Base-by-base conservation (phyloP, 2,888 invertebrate species). In the Ichneumon xanthorius region DNA sequence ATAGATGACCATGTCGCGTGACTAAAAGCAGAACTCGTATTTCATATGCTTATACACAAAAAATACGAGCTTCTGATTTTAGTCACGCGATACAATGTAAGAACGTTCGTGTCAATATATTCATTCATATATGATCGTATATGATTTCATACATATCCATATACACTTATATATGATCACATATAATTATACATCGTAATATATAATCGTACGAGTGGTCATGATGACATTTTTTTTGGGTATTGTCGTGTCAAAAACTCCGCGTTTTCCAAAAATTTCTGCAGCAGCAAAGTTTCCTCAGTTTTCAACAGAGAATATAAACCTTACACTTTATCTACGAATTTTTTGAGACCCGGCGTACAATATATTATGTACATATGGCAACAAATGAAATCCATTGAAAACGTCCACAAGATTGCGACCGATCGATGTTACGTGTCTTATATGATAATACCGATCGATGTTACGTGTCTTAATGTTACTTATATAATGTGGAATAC, bases 391-490 rank as follows among this genome's bases (percentile, higher is more conserved):
- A 68, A 72, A 58, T 26, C 77, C 77, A 77, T 68, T 75, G 78
- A 81, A 78, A 84, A 85, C 81, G 81, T 85, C 81, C 81, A 78
- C 53, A 79, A 58, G 50, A 79, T 75, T 79, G 72, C 80, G 78
- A 85, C 81, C 77, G 85, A 63, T 85, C 85, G 85, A 73, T 85
- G 81, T 85, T 81, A 78, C 71, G 85, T 81, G 85, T 85, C 85
- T 85, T 85, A 81, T 85, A 81, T 78, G 81, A 82, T 85, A 81
- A 79, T 75, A 85, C 61, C 78, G 81, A 85, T 84, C 80, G 80
- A 84, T 84, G 84, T 84, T 84, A 71, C 80, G 80, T 81, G 81
- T 85, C 81, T 85, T 85, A 81, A 85, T 85, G 85, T 85, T 78
- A 81, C 55, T 50, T 73, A 70, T 63, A 45, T 70, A 81, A 70